These are phyloP conservation scores for Periophthalmus modestus DNA, from an alignment of 2,113 vertebrate species.

Conservation along the genomic window DNA sequence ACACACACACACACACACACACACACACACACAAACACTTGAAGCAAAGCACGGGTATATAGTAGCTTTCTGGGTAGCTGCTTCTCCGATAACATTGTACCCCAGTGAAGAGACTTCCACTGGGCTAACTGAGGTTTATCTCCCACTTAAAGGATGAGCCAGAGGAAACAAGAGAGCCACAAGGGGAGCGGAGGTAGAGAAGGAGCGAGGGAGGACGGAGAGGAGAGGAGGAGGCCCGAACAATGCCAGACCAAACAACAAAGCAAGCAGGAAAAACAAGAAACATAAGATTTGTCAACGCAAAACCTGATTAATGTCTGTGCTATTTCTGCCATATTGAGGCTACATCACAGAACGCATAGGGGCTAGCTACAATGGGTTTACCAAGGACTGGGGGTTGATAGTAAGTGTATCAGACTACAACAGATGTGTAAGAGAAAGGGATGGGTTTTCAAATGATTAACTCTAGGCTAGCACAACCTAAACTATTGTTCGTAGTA, in stretches of 20 bases:
- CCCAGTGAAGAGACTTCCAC: conserved; percentile 65
- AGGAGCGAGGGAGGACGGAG: conserved; percentile 16
- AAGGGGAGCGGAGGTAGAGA: conserved; percentile 40
- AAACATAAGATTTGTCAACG: conserved; percentile 7
- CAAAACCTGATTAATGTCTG: conserved; percentile 1
- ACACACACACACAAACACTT: neutral
- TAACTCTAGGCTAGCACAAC: too few species aligned
- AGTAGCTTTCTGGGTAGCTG: conserved; percentile 37
- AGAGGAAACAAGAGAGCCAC: conserved; percentile 67
- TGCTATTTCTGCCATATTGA: conserved; percentile 1
- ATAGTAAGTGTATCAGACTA: neutral
- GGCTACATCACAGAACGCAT: neutral
- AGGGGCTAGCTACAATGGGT: neutral
- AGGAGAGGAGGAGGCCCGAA: conserved; percentile 17
- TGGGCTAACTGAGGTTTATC: conserved; percentile 64
- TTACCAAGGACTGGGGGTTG: neutral
- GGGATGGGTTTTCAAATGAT: neutral
- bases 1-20: conserved; percentile 21
- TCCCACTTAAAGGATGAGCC: conserved; percentile 72
- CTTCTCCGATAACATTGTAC: conserved; percentile 65
- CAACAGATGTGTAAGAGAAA: neutral
- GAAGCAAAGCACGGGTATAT: neutral
- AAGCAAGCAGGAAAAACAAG: neutral
- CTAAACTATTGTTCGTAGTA: too few species aligned
- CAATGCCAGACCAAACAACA: conserved; percentile 19